These are phyloP conservation scores for Poliocrania exsul DNA, from an alignment of 2,797 vertebrate genomes.

Conservation along the genomic window DNA sequence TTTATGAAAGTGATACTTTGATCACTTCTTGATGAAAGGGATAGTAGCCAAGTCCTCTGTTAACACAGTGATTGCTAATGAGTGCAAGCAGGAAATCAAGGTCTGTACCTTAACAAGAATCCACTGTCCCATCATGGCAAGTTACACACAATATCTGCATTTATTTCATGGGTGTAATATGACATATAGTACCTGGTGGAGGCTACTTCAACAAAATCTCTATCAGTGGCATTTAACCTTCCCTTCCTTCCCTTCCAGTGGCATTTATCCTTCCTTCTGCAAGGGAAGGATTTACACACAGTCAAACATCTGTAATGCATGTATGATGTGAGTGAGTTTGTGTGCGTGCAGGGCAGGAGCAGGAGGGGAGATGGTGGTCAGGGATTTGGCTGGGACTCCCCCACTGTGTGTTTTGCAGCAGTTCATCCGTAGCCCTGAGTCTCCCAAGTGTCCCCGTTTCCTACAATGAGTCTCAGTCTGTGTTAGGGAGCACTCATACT, in stretches of 20 bases:
- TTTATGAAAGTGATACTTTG: background rate
- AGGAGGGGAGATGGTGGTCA: background rate
- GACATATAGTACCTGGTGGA: background rate
- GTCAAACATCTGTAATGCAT: background rate
- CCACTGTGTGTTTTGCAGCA: background rate
- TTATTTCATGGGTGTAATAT: background rate
- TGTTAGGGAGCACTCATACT: background rate
- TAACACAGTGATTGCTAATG: background rate
- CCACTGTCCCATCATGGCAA: background rate
- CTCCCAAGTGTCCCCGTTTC: background rate
- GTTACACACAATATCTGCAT: background rate
- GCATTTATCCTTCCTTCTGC: background rate
- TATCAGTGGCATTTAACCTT: background rate
- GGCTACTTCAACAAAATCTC: background rate
- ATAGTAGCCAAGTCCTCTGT: background rate
- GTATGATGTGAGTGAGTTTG: fast-evolving
- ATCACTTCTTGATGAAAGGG: background rate
- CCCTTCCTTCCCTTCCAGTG: too few species aligned
- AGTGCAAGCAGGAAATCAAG: background rate
- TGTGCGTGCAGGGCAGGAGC: background rate
- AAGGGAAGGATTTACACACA: background rate
- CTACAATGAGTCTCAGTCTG: background rate
- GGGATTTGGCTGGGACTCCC: background rate
- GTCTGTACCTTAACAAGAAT: background rate
- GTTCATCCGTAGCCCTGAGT: background rate